Base-by-base conservation (phyloP, 2,113 vertebrate species). In the Anhinga rufa region DNA sequence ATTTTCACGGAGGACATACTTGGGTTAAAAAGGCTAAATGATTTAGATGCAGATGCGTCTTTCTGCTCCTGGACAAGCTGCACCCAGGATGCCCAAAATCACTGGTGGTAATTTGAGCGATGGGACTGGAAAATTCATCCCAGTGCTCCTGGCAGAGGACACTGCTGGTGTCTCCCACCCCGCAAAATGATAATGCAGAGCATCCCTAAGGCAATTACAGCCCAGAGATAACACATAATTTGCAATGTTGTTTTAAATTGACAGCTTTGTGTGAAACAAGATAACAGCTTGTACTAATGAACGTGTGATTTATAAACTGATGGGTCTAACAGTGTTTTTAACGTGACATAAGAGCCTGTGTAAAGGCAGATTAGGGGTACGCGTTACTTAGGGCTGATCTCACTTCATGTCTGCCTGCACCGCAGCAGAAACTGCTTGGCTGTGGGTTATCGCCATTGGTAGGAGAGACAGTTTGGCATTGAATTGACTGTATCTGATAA, bases 371-470 rank as follows among this genome's bases (percentile, higher is more conserved):
- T 18, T 0, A 3, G 51, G 14, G 79, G 28, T 12, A 17, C 2
- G 5, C 1, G 9, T 42, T 25, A 36, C 72, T 52, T 4, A 46
- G 58, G 38, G 42, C 79, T 26, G 36, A 9, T 32, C 42, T 55
- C 26, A 5, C 1, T 0, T 4, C 77, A 9, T 7, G 1, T 28
- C 64, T 20, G 60, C 8, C 46, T 12, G 16, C 1, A 3, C 57
- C 2, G 6, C 36, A 4, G 31, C 69, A 12, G 31, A 17, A 10
- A 19, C 42, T 0, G 2, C 74, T 79, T 0, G 54, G 32, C 82
- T 51, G 24, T 8, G 18, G 31, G 20, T 38, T 28, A 22, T 60
- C 19, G 8, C 29, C 1, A 0, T 40, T 2, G 24, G 58, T 40
- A 49, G 34, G 25, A 70, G 52, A 75, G 61, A 26, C 3, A 9